A percentile compares a stretch with the other conserved stretches of the same genome.
Evolutionary conservation across 2,888 invertebrate species (phyloP).

Genomic region (Platypus cylindrus): DNA sequence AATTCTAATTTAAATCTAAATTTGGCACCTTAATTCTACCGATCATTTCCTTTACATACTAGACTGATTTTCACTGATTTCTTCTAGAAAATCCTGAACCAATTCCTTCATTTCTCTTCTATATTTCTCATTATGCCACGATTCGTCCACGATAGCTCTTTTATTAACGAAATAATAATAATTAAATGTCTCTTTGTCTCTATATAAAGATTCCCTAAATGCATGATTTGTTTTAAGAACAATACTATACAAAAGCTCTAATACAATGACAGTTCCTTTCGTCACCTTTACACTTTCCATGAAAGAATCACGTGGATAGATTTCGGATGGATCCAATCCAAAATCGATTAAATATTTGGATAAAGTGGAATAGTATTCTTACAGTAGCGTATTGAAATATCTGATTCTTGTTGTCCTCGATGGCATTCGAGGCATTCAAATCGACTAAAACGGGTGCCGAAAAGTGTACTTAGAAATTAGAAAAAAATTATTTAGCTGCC

Average conservation of each 20-base stretch:
- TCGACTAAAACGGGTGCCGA: too few species aligned
- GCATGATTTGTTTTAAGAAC: constrained; percentile 7
- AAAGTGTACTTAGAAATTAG: too few species aligned
- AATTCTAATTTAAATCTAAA: too few species aligned
- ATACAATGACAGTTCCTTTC: background rate
- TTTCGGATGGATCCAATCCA: background rate
- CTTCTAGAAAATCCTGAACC: constrained; percentile 8
- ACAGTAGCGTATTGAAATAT: background rate
- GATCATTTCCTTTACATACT: too few species aligned
- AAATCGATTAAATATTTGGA: background rate
- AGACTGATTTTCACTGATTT: too few species aligned
- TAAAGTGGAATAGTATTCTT: background rate
- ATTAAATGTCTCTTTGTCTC: constrained; percentile 5
- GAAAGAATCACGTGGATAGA: background rate
- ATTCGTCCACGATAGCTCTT: constrained; percentile 5
- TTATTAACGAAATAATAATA: constrained; percentile 4
- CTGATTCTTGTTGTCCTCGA: background rate
- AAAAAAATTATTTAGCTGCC: too few species aligned
- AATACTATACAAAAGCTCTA: constrained; percentile 3
- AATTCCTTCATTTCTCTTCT: constrained; percentile 6
- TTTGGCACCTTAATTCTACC: too few species aligned
- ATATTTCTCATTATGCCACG: constrained; percentile 7
- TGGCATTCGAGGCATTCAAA: too few species aligned
- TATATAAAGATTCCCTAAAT: constrained; percentile 6
- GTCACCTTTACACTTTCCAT: constrained; percentile 4